Evolutionary conservation across 1,140 invertebrate genomes (phyloP).

Genomic region (Drosophila santomea): DNA sequence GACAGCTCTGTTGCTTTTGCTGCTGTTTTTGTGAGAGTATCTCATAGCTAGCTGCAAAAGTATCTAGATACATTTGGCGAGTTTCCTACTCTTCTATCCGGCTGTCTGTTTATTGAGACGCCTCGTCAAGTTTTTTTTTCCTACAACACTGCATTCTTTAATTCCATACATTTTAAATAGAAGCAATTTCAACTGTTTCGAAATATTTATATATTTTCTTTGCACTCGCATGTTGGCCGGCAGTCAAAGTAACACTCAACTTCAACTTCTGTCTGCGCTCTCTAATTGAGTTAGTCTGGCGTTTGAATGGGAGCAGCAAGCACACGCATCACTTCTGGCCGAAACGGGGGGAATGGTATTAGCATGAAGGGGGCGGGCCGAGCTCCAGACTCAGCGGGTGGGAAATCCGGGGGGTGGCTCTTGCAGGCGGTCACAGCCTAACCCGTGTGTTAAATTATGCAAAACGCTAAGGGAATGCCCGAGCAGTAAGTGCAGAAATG

Average conservation of each 20-base stretch:
- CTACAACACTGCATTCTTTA: conserved; percentile 17
- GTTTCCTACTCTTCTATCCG: conserved; percentile 5
- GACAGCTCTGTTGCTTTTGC: conserved; percentile 42
- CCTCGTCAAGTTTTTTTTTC: background rate
- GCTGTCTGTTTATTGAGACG: conserved; percentile 28
- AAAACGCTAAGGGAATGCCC: conserved; percentile 38
- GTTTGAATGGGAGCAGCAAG: conserved; percentile 42
- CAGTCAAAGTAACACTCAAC: conserved; percentile 58
- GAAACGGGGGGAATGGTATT: conserved; percentile 33
- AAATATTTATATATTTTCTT: conserved; percentile 45
- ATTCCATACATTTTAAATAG: conserved; percentile 24
- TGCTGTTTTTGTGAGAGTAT: conserved; percentile 38
- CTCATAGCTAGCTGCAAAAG: conserved; percentile 27
- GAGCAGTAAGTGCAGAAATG: conserved; percentile 33
- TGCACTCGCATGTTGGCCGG: conserved; percentile 49
- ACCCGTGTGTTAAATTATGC: conserved; percentile 50
- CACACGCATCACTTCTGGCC: conserved; percentile 43
- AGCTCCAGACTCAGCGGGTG: conserved; percentile 25
- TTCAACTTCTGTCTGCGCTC: conserved; percentile 51
- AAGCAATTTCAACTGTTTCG: conserved; percentile 30
- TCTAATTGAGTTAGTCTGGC: conserved; percentile 61
- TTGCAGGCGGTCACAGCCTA: conserved; percentile 18
- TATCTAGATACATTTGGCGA: conserved; percentile 41
- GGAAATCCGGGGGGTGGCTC: background rate
- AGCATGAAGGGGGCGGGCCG: conserved; percentile 20